Conservation (phyloP, 2,888 invertebrate genomes). For the Dynastes tityus region DNA sequence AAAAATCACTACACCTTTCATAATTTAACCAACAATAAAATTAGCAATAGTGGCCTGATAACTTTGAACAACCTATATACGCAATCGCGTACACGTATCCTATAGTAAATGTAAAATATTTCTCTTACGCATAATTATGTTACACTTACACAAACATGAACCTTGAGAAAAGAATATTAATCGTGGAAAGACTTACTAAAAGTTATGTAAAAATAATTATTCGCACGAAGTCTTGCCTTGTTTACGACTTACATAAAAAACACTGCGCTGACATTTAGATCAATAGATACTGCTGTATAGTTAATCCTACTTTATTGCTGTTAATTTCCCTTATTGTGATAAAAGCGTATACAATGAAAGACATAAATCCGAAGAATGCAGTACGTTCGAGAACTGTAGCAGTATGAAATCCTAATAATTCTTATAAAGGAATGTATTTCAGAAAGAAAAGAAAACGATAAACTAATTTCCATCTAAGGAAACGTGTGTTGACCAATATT, state of each 20-base stretch:
- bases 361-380: background rate
- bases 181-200: conserved; percentile 24
- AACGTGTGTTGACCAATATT: background rate
- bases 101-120: conserved; percentile 14
- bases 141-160: background rate
- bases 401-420: background rate
- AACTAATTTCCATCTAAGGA: too few species aligned
- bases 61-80: too few species aligned
- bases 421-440: background rate
- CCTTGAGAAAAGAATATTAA: conserved; percentile 40
- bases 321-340: background rate
- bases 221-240: background rate
- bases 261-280: conserved; percentile 35
- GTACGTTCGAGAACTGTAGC: too few species aligned
- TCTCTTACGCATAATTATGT: background rate
- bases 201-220: conserved; percentile 28
- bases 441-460: background rate
- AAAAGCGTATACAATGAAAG: too few species aligned
- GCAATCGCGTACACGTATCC: background rate
- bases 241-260: conserved; percentile 21
- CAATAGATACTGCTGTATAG: conserved; percentile 8
- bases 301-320: conserved; percentile 14
- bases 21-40: too few species aligned
- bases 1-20: too few species aligned
- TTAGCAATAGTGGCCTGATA: too few species aligned